A percentile compares a stretch with the other conserved stretches of the same genome.
Conservation (phyloP, 2,888 invertebrate species). For the Drosophila helvetica region DNA sequence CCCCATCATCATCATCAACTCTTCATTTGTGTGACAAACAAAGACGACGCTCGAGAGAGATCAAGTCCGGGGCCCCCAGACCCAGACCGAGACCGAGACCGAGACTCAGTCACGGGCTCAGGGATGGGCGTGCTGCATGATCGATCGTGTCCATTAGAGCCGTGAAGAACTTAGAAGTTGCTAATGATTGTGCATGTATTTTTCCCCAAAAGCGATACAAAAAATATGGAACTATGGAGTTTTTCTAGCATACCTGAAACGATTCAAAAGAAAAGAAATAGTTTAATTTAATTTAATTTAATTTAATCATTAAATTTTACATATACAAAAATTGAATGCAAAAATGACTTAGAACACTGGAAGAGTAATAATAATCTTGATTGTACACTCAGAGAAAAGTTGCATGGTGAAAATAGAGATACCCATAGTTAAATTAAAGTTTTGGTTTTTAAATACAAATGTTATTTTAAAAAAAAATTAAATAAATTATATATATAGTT, state of each 20-base stretch:
- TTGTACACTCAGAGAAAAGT: too few relatives aligned
- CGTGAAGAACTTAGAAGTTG: slow-evolving; percentile 22
- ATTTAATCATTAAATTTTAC: too few relatives aligned
- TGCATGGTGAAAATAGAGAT: too few relatives aligned
- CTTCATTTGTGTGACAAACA: slow-evolving; percentile 78
- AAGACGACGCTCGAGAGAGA: slow-evolving; percentile 40
- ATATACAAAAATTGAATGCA: neutral
- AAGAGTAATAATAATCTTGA: too few relatives aligned
- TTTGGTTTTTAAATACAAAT: too few relatives aligned
- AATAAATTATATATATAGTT: too few relatives aligned
- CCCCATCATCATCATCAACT: slow-evolving; percentile 65
- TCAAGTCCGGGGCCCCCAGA: slow-evolving; percentile 26
- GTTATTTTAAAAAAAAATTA: too few relatives aligned
- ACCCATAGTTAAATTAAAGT: too few relatives aligned
- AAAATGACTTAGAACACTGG: neutral
- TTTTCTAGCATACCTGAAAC: neutral
- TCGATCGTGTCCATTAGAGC: slow-evolving; percentile 34
- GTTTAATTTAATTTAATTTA: too few relatives aligned
- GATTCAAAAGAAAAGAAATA: neutral
- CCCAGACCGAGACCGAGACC: neutral
- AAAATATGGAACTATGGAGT: neutral
- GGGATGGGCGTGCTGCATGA: slow-evolving; percentile 48
- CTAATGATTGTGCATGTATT: slow-evolving; percentile 10
- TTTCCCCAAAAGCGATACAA: neutral
- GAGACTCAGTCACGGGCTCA: neutral